Conservation (phyloP, 2,113 vertebrate species). For the Chionis minor region DNA sequence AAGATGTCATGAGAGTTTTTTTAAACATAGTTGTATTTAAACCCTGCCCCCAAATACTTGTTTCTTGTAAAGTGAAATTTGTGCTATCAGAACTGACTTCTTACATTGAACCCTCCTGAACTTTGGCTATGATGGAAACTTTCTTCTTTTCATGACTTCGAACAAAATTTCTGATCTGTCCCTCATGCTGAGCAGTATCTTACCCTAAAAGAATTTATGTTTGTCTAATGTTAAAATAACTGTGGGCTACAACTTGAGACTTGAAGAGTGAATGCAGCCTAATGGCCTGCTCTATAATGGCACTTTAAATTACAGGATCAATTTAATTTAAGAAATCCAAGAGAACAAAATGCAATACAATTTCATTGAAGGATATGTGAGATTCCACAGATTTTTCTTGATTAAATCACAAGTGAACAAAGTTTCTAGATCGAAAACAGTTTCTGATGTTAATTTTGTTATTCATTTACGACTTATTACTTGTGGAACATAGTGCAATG, state of each 20-base stretch:
- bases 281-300: not conserved
- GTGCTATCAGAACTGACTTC: not conserved
- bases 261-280: not conserved
- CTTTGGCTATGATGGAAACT: not conserved
- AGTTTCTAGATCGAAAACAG: not conserved
- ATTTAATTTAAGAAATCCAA: not conserved
- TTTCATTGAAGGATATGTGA: not conserved
- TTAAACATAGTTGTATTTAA: not conserved
- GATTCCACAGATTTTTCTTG: not conserved
- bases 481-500: not conserved
- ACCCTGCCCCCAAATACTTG: accelerated
- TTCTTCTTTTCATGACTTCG: not conserved
- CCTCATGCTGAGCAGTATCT: not conserved
- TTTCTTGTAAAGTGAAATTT: not conserved
- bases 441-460: not conserved
- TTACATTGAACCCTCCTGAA: not conserved
- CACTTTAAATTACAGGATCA: not conserved
- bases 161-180: not conserved
- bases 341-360: not conserved
- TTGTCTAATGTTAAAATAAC: not conserved
- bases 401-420: not conserved
- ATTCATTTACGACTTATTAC: not conserved
- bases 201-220: not conserved
- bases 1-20: not conserved
- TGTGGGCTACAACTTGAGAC: not conserved